A percentile compares a stretch with the other conserved stretches of the same genome.
Evolutionary conservation across 2,113 vertebrate genomes (phyloP).

Genomic region (Seriola aureovittata): DNA sequence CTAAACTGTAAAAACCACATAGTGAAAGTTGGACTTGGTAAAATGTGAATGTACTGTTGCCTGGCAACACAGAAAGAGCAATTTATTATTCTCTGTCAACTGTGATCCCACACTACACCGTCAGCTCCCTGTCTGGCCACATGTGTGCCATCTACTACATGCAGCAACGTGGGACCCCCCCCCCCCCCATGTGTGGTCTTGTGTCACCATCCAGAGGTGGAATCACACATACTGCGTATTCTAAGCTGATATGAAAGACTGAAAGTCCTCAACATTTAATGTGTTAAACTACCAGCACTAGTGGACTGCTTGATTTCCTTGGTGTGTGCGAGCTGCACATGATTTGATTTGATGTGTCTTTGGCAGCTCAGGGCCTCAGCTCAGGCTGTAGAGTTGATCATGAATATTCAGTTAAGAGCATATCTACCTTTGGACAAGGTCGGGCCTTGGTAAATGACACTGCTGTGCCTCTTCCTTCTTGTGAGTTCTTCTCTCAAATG

Average conservation of each 20-base stretch:
- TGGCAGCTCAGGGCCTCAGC: conserved; percentile 30
- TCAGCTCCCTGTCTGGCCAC: background rate
- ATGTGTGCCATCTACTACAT: background rate
- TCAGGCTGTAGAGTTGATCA: background rate
- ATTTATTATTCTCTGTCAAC: conserved; percentile 53
- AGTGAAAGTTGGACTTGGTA: conserved; percentile 26
- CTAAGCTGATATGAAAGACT: background rate
- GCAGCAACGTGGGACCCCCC: no score
- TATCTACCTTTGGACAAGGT: conserved; percentile 6
- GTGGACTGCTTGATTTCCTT: background rate
- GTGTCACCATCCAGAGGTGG: background rate
- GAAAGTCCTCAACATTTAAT: background rate
- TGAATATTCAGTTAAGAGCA: background rate
- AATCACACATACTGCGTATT: background rate
- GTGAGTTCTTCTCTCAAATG: background rate
- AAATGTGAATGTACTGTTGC: conserved; percentile 71
- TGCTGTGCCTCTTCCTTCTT: background rate
- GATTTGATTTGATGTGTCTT: conserved; percentile 17
- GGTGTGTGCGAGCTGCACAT: background rate
- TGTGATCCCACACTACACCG: conserved; percentile 32
- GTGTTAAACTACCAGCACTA: background rate
- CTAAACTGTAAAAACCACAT: background rate
- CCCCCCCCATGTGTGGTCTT: background rate
- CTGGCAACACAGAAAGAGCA: conserved; percentile 67
- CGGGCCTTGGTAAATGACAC: background rate